Base-by-base conservation (phyloP, 2,797 vertebrate genomes). In the Neosalanx taihuensis region DNA sequence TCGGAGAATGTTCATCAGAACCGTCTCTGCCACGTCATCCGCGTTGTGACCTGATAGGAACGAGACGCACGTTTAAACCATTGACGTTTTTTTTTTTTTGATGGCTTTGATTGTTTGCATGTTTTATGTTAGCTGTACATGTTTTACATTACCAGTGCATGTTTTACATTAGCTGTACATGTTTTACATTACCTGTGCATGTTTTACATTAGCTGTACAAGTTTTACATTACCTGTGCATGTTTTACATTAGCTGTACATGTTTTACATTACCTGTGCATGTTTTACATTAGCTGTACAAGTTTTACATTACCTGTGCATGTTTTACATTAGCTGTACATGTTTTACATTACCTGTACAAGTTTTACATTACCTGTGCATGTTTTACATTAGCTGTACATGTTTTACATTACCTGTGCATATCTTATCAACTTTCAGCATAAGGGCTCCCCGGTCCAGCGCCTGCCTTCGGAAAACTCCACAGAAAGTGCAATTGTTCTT, bases 401-500 rank as follows among this genome's bases (percentile, higher is more conserved):
- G 3, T 65, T 26, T 29, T 9, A 59, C 6, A 12, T 83, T 83
- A 95, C 94, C 94, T 64, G 95, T 96, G 75, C 94, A 95, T 51
- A 96, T 94, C 87, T 95, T 95, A 78, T 94, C 93, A 72, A 96
- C 95, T 3, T 93, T 94, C 29, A 96, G 84, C 84, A 91, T 90
- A 83, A 93, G 80, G 51, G 94, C 94, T 17, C 94, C 95, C 12
- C 95, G 86, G 79, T 97, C 95, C 20, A 96, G 85, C 0, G 94
- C 95, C 85, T 95, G 92, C 23, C 94, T 81, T n/a, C 94, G 89
- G 86, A 96, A 94, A 69, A 97, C 95, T 0, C 95, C 95, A 37
- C 95, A 96, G 87, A 96, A 96, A 63, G 95, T 97, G 89, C 95
- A 96, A 84, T 95, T 95, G 74, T 95, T 94, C 75, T 93, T 93